phyloP scores from a whole-genome alignment of 2,888 invertebrate genomes.

The Endomychus coccineus region DNA sequence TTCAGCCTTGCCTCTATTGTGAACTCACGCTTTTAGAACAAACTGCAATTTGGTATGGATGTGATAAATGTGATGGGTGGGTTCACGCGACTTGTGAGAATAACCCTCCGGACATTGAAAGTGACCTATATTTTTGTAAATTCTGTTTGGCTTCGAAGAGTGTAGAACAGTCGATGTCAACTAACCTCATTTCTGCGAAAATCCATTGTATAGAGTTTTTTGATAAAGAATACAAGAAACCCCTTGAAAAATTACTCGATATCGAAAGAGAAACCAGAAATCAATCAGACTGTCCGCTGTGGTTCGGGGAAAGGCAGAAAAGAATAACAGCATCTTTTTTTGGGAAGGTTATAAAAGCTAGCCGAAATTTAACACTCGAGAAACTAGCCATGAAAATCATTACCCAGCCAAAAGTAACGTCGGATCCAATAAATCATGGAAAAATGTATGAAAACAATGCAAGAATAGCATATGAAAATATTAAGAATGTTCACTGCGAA shows the following conservation, averaged over 20 bases:
- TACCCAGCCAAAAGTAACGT: not conserved
- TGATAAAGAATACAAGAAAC: slow-evolving; percentile 1
- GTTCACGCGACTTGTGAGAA: slow-evolving; percentile 1
- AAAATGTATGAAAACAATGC: slow-evolving; percentile 7
- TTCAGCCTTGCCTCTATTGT: slow-evolving; percentile 1
- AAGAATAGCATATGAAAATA: slow-evolving; percentile 1
- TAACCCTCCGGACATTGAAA: not conserved
- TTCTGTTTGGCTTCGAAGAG: too few species aligned
- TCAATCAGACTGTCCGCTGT: slow-evolving; percentile 23
- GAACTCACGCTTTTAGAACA: not conserved
- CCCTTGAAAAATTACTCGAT: slow-evolving; percentile 3
- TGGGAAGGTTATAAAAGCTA: slow-evolving; percentile 20
- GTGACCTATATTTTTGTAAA: slow-evolving; percentile 1
- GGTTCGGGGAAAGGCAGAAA: slow-evolving; percentile 27
- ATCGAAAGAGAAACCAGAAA: slow-evolving; percentile 17
- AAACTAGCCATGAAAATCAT: slow-evolving; percentile 10
- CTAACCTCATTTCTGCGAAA: too few species aligned
- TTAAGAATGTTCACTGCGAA: not conserved
- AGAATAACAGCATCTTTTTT: slow-evolving; percentile 32
- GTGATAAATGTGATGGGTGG: slow-evolving; percentile 7
- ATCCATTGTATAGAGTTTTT: not conserved
- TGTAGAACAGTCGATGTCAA: too few species aligned
- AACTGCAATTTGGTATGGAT: slow-evolving; percentile 4
- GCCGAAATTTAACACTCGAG: slow-evolving; percentile 5
- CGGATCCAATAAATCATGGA: slow-evolving; percentile 1